Conservation (phyloP, 2,888 invertebrate genomes). For the Limnephilus auricula region DNA sequence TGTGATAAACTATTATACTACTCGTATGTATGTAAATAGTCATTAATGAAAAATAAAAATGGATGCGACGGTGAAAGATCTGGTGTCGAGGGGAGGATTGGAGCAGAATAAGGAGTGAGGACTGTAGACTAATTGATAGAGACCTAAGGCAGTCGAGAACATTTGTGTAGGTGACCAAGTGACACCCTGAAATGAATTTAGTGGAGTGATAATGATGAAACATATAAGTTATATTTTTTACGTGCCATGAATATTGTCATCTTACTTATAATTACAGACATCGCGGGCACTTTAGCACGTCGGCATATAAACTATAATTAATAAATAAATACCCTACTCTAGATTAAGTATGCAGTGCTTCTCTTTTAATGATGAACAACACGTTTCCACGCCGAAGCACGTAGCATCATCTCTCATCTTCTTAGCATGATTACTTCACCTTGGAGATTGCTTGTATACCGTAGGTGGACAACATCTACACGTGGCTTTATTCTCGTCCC, state of each 20-base stretch:
- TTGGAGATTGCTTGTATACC: background rate
- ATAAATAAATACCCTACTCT: background rate
- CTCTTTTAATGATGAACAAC: background rate
- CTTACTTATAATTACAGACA: background rate
- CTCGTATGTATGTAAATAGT: too few relatives aligned
- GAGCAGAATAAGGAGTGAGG: too few relatives aligned
- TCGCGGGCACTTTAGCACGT: background rate
- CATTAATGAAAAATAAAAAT: too few relatives aligned
- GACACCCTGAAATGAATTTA: background rate
- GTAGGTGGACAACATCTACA: background rate
- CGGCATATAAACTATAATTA: background rate
- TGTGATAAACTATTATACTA: too few relatives aligned
- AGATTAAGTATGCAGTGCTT: background rate
- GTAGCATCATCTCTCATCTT: background rate
- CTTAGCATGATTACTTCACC: background rate
- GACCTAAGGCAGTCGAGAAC: background rate
- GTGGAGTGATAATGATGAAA: background rate
- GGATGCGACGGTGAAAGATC: too few relatives aligned
- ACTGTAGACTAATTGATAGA: background rate
- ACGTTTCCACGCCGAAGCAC: too few relatives aligned
- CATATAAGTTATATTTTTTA: background rate
- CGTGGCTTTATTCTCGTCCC: conserved; percentile 19
- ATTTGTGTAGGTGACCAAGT: background rate
- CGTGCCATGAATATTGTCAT: background rate
- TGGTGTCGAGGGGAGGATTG: too few relatives aligned